Percentiles rank a stretch among this genome's conserved stretches.
phyloP scores from a whole-genome alignment of 2,113 vertebrate genomes.

The Bagarius yarrelli region DNA sequence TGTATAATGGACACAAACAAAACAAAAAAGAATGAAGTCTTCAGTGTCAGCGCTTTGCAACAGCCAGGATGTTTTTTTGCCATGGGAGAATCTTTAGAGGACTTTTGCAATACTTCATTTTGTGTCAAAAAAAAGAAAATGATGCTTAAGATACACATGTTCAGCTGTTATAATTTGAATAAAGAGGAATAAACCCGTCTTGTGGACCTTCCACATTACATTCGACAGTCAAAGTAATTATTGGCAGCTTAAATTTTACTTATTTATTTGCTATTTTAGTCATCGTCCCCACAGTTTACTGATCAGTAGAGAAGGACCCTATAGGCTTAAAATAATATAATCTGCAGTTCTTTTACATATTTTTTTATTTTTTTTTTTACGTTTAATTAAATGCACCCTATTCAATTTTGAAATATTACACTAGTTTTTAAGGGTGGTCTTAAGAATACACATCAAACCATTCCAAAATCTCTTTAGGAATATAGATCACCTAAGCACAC shows the following conservation, averaged over 20 bases:
- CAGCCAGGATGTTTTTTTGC: background rate
- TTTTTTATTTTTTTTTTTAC: background rate
- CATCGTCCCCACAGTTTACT: background rate
- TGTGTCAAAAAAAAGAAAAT: background rate
- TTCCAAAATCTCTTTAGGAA: background rate
- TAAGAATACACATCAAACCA: background rate
- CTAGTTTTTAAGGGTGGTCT: background rate
- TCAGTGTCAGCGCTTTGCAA: background rate
- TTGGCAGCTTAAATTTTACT: background rate
- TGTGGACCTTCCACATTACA: background rate
- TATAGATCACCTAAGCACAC: background rate
- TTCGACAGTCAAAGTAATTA: background rate
- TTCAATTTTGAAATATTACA: constrained; percentile 12
- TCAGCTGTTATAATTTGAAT: background rate
- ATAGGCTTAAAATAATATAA: background rate
- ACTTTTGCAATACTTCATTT: background rate
- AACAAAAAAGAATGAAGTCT: background rate
- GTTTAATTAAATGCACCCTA: background rate
- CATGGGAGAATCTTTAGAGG: background rate
- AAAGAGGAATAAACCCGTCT: background rate
- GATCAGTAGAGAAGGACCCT: background rate
- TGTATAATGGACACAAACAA: background rate
- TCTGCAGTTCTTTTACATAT: background rate
- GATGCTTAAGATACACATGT: too few relatives aligned
- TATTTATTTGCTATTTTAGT: background rate